phyloP scores from a whole-genome alignment of 2,888 invertebrate genomes.

The Meteorus colon region DNA sequence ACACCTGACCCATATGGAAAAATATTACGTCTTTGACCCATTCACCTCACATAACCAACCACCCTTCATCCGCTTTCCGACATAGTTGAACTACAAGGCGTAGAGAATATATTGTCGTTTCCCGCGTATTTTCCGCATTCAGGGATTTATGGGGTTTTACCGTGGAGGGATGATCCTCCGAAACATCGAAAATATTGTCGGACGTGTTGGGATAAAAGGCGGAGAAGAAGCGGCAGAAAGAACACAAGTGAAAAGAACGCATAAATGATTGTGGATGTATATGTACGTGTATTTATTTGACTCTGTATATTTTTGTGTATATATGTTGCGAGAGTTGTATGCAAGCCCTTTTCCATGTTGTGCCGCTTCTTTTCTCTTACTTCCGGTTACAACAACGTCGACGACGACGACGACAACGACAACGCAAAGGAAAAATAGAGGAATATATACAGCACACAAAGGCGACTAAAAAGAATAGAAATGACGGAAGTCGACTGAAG shows the following conservation, averaged over 20 bases:
- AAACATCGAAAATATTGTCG: conserved; percentile 46
- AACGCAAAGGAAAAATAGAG: not conserved
- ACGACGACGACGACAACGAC: conserved; percentile 8
- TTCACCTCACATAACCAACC: conserved; percentile 11
- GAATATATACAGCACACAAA: not conserved
- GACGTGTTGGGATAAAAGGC: conserved; percentile 28
- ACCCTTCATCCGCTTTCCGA: conserved; percentile 16
- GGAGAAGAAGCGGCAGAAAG: not conserved
- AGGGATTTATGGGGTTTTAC: conserved; percentile 33
- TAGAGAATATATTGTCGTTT: conserved; percentile 41
- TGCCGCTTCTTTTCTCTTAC: conserved; percentile 32
- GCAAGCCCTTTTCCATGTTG: conserved; percentile 29
- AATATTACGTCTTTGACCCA: conserved; percentile 35
- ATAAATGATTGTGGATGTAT: not conserved
- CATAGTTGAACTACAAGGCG: conserved; percentile 23
- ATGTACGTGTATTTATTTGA: not conserved
- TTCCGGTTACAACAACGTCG: conserved; percentile 24
- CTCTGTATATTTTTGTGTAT: not conserved
- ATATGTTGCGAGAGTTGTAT: not conserved
- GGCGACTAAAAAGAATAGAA: conserved; percentile 27
- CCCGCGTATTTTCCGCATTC: conserved; percentile 28
- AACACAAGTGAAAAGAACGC: not conserved
- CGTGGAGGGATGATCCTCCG: conserved; percentile 23
- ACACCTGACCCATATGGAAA: conserved; percentile 35
- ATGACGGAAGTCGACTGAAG: conserved; percentile 21